Percentiles rank a stretch among this genome's conserved stretches.
These are phyloP conservation scores for Hydrocynus forskahlii DNA, from an alignment of 2,797 vertebrate species.

Conservation along the genomic window DNA sequence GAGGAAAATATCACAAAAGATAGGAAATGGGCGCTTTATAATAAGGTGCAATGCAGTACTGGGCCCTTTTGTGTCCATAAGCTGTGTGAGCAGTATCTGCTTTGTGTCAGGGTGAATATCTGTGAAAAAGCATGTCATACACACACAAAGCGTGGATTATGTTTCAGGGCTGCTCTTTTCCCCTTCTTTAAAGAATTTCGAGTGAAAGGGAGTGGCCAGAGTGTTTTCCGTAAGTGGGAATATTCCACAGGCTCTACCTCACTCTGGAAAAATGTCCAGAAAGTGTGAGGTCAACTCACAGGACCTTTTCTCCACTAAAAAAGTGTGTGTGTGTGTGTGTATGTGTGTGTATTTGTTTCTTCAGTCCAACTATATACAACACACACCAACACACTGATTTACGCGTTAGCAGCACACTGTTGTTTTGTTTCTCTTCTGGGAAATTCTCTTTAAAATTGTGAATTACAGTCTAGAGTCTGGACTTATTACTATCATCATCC, in stretches of 20 bases:
- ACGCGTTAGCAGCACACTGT: too few species aligned
- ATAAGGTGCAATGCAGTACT: not conserved
- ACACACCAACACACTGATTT: too few species aligned
- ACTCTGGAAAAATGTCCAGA: constrained; percentile 50
- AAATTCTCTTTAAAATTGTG: too few species aligned
- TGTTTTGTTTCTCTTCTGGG: too few species aligned
- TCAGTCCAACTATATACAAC: not conserved
- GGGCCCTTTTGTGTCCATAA: not conserved
- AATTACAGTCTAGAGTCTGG: too few species aligned
- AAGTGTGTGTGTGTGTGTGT: constrained; percentile 29
- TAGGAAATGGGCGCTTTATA: not conserved
- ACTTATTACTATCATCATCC: too few species aligned
- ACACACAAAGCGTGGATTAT: not conserved
- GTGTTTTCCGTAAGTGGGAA: constrained; percentile 42
- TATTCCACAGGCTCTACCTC: constrained; percentile 52
- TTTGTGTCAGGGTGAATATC: constrained; percentile 9
- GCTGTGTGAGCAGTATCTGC: not conserved
- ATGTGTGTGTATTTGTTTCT: not conserved
- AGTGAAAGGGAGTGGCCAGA: constrained; percentile 35
- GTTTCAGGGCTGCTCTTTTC: not conserved
- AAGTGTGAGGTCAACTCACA: constrained; percentile 37
- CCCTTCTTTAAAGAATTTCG: constrained; percentile 27
- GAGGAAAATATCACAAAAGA: too few species aligned
- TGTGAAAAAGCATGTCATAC: not conserved
- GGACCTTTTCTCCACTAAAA: constrained; percentile 23